Conservation (phyloP, 2,888 invertebrate species). For the Galeopsomyia nigrocyanea region DNA sequence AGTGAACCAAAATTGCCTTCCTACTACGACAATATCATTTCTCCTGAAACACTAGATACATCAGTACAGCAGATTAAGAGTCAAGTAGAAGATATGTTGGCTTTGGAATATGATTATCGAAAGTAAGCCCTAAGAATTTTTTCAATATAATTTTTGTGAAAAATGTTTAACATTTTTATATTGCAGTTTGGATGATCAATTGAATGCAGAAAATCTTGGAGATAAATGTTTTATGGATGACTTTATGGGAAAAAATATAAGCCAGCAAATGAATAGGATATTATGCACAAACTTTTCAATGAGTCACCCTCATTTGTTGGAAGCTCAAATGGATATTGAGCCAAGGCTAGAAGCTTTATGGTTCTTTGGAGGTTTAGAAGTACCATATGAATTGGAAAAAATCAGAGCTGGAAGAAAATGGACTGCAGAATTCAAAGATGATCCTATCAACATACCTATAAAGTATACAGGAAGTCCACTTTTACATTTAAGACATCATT, state of each 20-base stretch:
- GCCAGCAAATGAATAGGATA: conserved; percentile 79
- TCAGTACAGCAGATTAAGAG: conserved; percentile 72
- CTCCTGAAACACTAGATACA: conserved; percentile 68
- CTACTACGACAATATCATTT: conserved; percentile 69
- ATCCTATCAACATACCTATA: conserved; percentile 76
- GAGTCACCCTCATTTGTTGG: conserved; percentile 75
- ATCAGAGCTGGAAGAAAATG: conserved; percentile 53
- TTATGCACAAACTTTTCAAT: conserved; percentile 74
- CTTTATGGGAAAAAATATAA: conserved; percentile 71
- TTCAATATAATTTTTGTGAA: conserved; percentile 12
- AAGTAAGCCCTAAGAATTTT: conserved; percentile 70
- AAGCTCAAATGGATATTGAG: conserved; percentile 79
- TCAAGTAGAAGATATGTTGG: conserved; percentile 76
- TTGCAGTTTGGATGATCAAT: conserved; percentile 58
- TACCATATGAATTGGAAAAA: conserved; percentile 66
- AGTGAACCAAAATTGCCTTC: conserved; percentile 74
- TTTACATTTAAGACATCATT: conserved; percentile 77
- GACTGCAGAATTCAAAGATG: conserved; percentile 69
- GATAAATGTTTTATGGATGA: conserved; percentile 66
- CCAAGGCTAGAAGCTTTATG: conserved; percentile 90
- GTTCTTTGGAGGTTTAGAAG: conserved; percentile 82
- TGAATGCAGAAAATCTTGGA: conserved; percentile 42
- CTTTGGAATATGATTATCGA: conserved; percentile 74
- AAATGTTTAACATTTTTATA: conserved; percentile 12
- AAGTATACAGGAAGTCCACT: conserved; percentile 81